Conservation (phyloP, 1,140 invertebrate genomes). For the Luehdorfia chinensis region DNA sequence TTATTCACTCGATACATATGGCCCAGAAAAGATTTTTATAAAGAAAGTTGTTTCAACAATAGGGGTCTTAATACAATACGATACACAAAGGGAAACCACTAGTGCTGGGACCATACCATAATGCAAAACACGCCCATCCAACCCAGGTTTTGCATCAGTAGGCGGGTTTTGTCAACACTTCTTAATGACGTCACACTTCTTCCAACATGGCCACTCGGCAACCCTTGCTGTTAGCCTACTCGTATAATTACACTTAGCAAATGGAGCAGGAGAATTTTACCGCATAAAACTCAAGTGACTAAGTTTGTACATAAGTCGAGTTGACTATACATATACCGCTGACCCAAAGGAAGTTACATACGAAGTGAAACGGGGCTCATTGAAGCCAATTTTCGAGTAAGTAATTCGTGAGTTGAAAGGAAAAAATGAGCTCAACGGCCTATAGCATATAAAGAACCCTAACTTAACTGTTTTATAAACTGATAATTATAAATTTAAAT, state of each 20-base stretch:
- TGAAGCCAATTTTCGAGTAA: no score
- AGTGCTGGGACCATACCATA: slow-evolving; percentile 13
- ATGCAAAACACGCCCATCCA: slow-evolving; percentile 30
- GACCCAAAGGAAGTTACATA: no score
- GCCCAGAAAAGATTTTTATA: background rate
- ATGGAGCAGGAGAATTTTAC: slow-evolving; percentile 25
- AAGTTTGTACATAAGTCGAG: slow-evolving; percentile 6
- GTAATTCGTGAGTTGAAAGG: no score
- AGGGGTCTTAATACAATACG: slow-evolving; percentile 7
- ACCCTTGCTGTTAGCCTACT: slow-evolving; percentile 44
- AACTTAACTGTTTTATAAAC: no score
- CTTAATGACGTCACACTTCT: slow-evolving; percentile 49
- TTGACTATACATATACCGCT: background rate
- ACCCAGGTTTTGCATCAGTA: slow-evolving; percentile 38
- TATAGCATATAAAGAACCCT: no score
- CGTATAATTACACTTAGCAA: slow-evolving; percentile 42
- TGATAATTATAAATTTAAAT: no score
- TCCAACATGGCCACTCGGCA: slow-evolving; percentile 49
- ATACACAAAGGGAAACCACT: slow-evolving; percentile 10
- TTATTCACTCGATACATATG: no score
- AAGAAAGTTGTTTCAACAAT: slow-evolving; percentile 6
- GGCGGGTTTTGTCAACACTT: slow-evolving; percentile 44
- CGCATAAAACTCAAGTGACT: slow-evolving; percentile 18
- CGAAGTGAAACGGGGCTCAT: no score
- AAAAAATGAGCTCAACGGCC: no score